Base-by-base conservation (phyloP, 2,888 invertebrate genomes). In the Plemyria rubiginata region DNA sequence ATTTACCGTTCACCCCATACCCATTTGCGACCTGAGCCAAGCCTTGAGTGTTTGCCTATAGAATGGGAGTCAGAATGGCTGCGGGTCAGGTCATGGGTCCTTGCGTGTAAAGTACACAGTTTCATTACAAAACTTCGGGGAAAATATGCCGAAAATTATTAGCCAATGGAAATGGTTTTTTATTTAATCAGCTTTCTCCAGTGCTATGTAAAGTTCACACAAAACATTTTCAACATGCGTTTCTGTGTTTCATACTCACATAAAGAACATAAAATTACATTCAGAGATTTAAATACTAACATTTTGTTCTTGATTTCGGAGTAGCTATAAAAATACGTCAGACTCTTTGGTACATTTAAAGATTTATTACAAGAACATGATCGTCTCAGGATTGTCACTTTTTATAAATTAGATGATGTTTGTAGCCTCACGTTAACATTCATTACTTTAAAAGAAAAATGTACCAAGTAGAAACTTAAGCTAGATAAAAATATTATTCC, bases 391-490 rank as follows among this genome's bases (percentile, higher is more conserved):
- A 3, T 22, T 22, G 22, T 22, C 22, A 22, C 22, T 1, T 22
- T 22, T n/a, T 22, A 1, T 76, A 76, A 80, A 81, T 81, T 77
- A 80, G 79, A 82, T 78, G 78, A 78, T 75, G 78, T 78, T 80
- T 77, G 77, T 71, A 70, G 70, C 73, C 69, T 76, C 72, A 70
- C 66, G 65, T 32, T 6, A 5, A 5, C 68, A 67, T 66, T 66
- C n/a, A 56, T 36, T 45, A n/a, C 46, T 77, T 72, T 70, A 67
- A 74, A 69, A 67, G 68, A 74, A 73, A 72, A 73, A 75, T 76
- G 79, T 79, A 82, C 79, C 84, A 84, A 81, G 82, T 85, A 84
- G 74, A 77, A 71, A 77, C 78, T 77, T 78, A 71, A 79, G 70
- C 70, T 71, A 60, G 73, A 76, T 77, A 78, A 78, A 77, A 79